These are phyloP conservation scores for Acanthurus lineatus DNA, from an alignment of 2,797 vertebrate genomes.

Conservation along the genomic window DNA sequence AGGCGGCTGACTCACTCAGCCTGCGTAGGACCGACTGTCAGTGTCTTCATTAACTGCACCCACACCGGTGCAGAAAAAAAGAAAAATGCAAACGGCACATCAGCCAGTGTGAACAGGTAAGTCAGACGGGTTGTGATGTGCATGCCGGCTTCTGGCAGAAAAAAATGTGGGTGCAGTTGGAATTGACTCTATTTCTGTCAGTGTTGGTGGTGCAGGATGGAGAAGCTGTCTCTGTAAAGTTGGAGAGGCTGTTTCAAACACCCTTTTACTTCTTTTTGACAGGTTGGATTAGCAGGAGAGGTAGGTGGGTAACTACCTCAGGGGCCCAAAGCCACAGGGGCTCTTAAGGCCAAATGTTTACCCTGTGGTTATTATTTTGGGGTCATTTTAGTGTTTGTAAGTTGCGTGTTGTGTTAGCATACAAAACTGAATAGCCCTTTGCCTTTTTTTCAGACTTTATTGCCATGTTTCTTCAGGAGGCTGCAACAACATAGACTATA, in stretches of 20 bases:
- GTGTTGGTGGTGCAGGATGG: neutral
- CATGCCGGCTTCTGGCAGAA: slow-evolving; percentile 3
- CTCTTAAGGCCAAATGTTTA: neutral
- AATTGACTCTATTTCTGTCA: slow-evolving; percentile 8
- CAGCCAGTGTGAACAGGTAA: slow-evolving; percentile 25
- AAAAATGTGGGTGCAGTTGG: neutral
- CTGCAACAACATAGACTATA: too few relatives aligned
- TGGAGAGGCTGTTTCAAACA: slow-evolving; percentile 3
- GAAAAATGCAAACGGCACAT: slow-evolving; percentile 8
- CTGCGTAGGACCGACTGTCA: slow-evolving; percentile 56
- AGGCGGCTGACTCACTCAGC: slow-evolving; percentile 57
- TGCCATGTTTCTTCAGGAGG: too few relatives aligned
- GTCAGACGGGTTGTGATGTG: slow-evolving; percentile 14
- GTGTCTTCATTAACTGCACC: slow-evolving; percentile 68
- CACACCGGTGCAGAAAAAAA: slow-evolving; percentile 26
- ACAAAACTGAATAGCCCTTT: too few relatives aligned
- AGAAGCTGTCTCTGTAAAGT: neutral
- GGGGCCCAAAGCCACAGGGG: neutral
- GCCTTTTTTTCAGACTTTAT: too few relatives aligned
- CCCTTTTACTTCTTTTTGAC: neutral
- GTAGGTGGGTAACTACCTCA: neutral
- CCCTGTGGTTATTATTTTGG: neutral
- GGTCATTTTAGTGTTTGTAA: too few relatives aligned
- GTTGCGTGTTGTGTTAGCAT: too few relatives aligned
- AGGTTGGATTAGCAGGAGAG: neutral